Percentiles rank a stretch among this genome's conserved stretches.
phyloP scores from a whole-genome alignment of 2,113 vertebrate species.

The Albula glossodonta region DNA sequence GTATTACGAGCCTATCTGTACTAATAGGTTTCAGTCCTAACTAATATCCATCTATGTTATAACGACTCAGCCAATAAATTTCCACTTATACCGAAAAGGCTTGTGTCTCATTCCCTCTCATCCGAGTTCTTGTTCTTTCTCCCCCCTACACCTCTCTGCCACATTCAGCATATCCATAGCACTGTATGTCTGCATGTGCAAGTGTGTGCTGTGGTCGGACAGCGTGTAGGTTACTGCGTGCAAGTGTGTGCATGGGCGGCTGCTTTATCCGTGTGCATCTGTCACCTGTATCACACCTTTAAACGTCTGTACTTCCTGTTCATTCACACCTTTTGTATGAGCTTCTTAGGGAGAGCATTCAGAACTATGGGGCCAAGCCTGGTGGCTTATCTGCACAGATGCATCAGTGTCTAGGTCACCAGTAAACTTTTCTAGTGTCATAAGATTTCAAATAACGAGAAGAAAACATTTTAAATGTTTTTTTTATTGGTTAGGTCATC shows the following conservation, averaged over 20 bases:
- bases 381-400: too few species aligned
- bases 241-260: too few species aligned
- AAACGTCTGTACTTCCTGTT: too few species aligned
- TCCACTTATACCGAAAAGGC: neutral
- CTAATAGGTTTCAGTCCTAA: neutral
- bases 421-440: too few species aligned
- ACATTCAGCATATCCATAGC: neutral
- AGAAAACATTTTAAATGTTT: slow-evolving; percentile 28
- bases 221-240: too few species aligned
- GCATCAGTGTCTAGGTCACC: too few species aligned
- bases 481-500: slow-evolving; percentile 53
- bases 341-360: too few species aligned
- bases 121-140: neutral
- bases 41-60: neutral
- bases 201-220: neutral
- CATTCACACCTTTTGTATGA: too few species aligned
- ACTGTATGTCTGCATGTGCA: neutral
- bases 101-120: neutral
- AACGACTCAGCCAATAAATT: neutral
- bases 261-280: too few species aligned
- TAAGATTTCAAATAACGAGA: neutral
- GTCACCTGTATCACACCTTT: too few species aligned
- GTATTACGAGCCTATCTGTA: too few species aligned
- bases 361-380: too few species aligned
- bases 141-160: neutral